Conservation (phyloP, 2,888 invertebrate species). For the Erebia palarica region DNA sequence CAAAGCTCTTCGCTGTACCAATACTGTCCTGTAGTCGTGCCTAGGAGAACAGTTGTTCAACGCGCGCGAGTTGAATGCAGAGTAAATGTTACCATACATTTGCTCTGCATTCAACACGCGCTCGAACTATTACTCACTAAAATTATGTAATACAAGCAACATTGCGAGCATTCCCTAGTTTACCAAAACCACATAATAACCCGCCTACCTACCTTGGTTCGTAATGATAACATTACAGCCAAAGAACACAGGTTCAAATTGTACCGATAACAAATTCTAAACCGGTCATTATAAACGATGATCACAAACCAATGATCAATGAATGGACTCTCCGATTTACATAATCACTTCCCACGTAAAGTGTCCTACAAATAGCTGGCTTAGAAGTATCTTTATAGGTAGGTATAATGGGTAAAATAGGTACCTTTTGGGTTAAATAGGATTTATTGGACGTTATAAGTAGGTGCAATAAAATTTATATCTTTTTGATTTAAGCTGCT, state of each 20-base stretch:
- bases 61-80: too few relatives aligned
- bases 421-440: slow-evolving; percentile 2
- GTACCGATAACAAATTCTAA: slow-evolving; percentile 13
- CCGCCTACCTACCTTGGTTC: not conserved
- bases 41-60: too few relatives aligned
- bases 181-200: not conserved
- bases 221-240: slow-evolving; percentile 19
- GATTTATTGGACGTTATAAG: not conserved
- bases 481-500: too few relatives aligned
- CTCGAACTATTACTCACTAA: too few relatives aligned
- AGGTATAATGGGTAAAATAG: not conserved
- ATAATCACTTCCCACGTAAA: slow-evolving; percentile 33
- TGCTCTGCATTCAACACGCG: too few relatives aligned
- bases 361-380: slow-evolving; percentile 15
- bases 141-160: not conserved
- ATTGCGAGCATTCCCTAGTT: not conserved
- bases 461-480: too few relatives aligned
- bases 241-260: slow-evolving; percentile 17
- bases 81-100: too few relatives aligned
- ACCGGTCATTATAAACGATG: slow-evolving; percentile 21
- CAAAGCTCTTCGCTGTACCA: too few relatives aligned
- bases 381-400: slow-evolving; percentile 23
- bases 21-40: too few relatives aligned
- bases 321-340: slow-evolving; percentile 27
- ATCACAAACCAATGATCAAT: slow-evolving; percentile 27